phyloP scores from a whole-genome alignment of 92 coral and sea anemone genomes.

The Metridium senile region DNA sequence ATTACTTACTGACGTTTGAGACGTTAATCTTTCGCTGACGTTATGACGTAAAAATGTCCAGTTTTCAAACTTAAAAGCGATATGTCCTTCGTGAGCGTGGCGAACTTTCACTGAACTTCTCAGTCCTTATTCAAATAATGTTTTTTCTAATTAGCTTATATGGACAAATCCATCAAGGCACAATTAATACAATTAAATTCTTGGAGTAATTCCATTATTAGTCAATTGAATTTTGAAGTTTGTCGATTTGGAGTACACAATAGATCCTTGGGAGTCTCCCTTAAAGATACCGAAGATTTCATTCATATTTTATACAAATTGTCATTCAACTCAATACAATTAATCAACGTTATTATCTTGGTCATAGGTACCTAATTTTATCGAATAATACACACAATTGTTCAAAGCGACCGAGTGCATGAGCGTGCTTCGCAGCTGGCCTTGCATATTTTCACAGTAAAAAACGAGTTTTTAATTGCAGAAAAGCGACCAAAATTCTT shows the following conservation, averaged over 20 bases:
- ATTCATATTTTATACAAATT: slow-evolving; percentile 27
- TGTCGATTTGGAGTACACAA: slow-evolving; percentile 20
- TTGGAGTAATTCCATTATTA: slow-evolving; percentile 27
- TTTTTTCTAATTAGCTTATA: slow-evolving; percentile 5
- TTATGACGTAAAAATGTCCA: no score
- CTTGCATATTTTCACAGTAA: not conserved
- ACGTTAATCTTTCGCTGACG: no score
- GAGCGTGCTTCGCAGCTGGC: slow-evolving; percentile 22
- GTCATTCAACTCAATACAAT: not conserved
- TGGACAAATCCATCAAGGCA: not conserved
- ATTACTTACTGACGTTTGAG: no score
- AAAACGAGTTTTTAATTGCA: not conserved
- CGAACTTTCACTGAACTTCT: no score
- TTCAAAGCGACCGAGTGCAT: slow-evolving; percentile 23
- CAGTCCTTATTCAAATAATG: slow-evolving; percentile 1
- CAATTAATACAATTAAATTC: slow-evolving; percentile 30
- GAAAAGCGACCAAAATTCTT: not conserved
- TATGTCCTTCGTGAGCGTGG: no score
- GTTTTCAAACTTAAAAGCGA: no score
- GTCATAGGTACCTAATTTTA: not conserved
- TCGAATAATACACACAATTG: not conserved
- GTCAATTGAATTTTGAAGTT: slow-evolving; percentile 18
- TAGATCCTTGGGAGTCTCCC: not conserved
- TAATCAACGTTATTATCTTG: slow-evolving; percentile 14
- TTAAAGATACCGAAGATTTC: not conserved